Conservation (phyloP, 1,140 invertebrate species). For the Drosophila nigromelanica region DNA sequence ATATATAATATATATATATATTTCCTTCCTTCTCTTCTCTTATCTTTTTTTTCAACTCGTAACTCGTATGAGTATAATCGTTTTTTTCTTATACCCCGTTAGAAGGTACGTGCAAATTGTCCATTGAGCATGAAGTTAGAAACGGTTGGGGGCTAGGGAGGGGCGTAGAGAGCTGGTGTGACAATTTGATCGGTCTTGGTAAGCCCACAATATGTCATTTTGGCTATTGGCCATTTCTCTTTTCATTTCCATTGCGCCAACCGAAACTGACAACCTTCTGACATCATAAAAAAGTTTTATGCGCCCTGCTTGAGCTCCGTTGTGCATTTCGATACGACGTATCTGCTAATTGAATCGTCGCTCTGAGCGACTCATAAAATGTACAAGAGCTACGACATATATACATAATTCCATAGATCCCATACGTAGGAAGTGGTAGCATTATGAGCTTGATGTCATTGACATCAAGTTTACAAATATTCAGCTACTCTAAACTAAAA, state of each 20-base stretch:
- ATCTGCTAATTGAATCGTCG: conserved; percentile 62
- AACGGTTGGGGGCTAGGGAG: neutral
- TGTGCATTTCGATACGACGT: conserved; percentile 27
- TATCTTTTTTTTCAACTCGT: neutral
- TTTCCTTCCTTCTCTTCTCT: neutral
- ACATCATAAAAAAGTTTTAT: conserved; percentile 56
- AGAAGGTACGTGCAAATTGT: conserved; percentile 41
- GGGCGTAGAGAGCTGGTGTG: neutral
- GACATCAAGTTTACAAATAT: too few species aligned
- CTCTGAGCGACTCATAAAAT: conserved; percentile 16
- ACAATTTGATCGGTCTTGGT: conserved; percentile 24
- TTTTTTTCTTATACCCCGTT: conserved; percentile 14
- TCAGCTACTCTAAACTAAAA: too few species aligned
- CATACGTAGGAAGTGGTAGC: neutral
- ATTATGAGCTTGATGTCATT: conserved; percentile 1
- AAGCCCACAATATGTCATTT: conserved; percentile 50
- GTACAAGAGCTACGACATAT: conserved; percentile 9
- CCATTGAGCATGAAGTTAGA: neutral
- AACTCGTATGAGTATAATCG: conserved; percentile 12
- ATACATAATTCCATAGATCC: conserved; percentile 12
- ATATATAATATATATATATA: too few species aligned
- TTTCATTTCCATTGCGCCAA: conserved; percentile 9
- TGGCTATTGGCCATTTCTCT: conserved; percentile 36
- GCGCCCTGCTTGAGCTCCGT: conserved; percentile 3
- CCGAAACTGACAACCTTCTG: conserved; percentile 24